Percentiles rank a stretch among this genome's conserved stretches.
Evolutionary conservation across 2,797 vertebrate genomes (phyloP).

Genomic region (Hirundo rustica): DNA sequence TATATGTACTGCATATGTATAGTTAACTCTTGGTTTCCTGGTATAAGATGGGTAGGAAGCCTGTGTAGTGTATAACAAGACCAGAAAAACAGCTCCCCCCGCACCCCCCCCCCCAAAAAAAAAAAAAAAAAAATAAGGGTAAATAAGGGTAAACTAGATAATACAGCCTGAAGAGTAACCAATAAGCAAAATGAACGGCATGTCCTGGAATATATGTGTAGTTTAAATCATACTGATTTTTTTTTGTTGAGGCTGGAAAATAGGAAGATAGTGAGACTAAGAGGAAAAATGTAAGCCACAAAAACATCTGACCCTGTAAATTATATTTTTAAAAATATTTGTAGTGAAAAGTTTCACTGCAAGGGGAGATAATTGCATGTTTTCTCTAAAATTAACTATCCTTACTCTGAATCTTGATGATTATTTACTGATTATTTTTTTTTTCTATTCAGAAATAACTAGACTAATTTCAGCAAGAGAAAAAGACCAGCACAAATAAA

Average conservation of each 20-base stretch:
- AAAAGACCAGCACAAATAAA: not conserved
- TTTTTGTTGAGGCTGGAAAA: not conserved
- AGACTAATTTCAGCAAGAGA: not conserved
- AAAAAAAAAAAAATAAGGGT: no score
- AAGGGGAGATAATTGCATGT: not conserved
- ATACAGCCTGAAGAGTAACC: not conserved
- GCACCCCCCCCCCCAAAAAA: rapidly evolving
- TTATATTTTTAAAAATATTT: not conserved
- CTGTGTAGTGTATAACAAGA: not conserved
- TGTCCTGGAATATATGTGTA: not conserved
- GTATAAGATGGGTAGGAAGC: not conserved
- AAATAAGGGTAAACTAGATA: not conserved
- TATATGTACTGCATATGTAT: not conserved
- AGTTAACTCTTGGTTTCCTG: not conserved
- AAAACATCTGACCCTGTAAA: not conserved
- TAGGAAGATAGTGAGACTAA: not conserved
- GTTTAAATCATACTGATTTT: not conserved
- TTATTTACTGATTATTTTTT: not conserved
- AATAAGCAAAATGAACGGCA: not conserved
- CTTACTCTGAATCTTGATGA: not conserved
- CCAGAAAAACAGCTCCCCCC: not conserved
- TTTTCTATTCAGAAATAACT: not conserved
- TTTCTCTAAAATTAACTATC: not conserved
- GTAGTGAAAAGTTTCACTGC: not conserved
- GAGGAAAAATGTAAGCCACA: not conserved